Evolutionary conservation across 2,113 vertebrate genomes (phyloP).

Genomic region (Coryphaenoides rupestris): DNA sequence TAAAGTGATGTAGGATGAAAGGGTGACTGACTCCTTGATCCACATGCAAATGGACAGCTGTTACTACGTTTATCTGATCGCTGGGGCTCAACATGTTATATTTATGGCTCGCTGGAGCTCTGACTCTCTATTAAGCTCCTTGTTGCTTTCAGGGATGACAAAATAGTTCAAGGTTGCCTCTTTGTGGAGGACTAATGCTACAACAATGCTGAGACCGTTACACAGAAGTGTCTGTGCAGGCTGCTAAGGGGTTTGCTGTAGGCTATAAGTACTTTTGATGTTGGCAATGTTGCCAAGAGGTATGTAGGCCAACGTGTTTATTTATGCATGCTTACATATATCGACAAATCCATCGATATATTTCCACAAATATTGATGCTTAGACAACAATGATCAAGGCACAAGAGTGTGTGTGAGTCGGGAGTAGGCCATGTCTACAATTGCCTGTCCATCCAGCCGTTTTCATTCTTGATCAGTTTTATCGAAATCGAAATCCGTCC

Average conservation of each 20-base stretch:
- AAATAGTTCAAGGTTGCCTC: conserved; percentile 49
- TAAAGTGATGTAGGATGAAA: conserved; percentile 44
- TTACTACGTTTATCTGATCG: conserved; percentile 39
- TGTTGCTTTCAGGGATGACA: not conserved
- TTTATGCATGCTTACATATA: no score
- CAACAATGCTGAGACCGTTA: conserved; percentile 20
- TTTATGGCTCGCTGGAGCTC: conserved; percentile 23
- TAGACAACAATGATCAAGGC: no score
- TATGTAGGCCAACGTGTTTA: no score
- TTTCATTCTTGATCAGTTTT: no score
- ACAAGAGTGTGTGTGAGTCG: no score
- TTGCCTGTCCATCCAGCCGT: no score
- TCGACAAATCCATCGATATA: no score
- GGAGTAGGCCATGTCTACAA: no score
- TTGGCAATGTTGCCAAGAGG: not conserved
- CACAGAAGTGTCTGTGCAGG: not conserved
- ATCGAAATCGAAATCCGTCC: no score
- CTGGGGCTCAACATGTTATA: conserved; percentile 27
- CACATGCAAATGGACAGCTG: conserved; percentile 38
- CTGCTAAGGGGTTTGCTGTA: not conserved
- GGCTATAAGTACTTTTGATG: not conserved
- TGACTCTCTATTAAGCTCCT: not conserved
- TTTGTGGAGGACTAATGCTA: conserved; percentile 51
- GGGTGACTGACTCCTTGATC: conserved; percentile 1
- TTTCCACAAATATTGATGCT: no score